Conservation (phyloP, 2,797 vertebrate species). For the Diglossa cyanea region DNA sequence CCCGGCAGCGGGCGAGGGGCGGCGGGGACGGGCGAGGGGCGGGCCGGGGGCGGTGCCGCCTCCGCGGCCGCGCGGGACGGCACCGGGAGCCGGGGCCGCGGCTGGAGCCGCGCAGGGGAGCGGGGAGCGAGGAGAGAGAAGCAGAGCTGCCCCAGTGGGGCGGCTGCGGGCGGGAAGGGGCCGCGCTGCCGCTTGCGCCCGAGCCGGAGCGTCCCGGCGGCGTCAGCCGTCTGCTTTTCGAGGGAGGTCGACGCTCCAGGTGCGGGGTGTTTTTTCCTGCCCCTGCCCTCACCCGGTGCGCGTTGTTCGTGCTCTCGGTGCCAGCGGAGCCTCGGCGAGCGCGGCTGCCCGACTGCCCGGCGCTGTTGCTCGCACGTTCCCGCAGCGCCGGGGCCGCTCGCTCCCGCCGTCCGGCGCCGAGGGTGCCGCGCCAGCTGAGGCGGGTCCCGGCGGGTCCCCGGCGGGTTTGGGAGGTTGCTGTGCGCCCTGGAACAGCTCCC, state of each 20-base stretch:
- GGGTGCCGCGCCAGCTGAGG: neutral
- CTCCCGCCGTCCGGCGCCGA: neutral
- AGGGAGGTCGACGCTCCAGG: neutral
- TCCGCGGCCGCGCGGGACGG: neutral
- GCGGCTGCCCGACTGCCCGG: neutral
- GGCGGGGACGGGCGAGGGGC: neutral
- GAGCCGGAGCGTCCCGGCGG: neutral
- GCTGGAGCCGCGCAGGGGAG: neutral
- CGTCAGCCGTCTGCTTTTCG: neutral
- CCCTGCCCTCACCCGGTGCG: too few species aligned
- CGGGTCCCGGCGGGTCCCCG: neutral
- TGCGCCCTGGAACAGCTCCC: neutral
- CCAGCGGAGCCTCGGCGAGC: neutral
- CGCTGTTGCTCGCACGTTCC: neutral
- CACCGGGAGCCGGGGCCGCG: neutral
- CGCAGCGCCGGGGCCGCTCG: neutral
- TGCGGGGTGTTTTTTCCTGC: neutral
- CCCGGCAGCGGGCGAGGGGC: neutral
- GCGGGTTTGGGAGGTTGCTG: neutral
- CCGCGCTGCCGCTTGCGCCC: neutral
- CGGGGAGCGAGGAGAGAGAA: neutral
- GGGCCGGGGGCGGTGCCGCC: neutral
- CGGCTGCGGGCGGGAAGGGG: neutral
- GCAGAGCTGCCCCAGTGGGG: neutral
- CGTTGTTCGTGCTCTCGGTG: neutral